phyloP scores from a whole-genome alignment of 1,140 invertebrate species.

The Plectrocnemia conspersa region DNA sequence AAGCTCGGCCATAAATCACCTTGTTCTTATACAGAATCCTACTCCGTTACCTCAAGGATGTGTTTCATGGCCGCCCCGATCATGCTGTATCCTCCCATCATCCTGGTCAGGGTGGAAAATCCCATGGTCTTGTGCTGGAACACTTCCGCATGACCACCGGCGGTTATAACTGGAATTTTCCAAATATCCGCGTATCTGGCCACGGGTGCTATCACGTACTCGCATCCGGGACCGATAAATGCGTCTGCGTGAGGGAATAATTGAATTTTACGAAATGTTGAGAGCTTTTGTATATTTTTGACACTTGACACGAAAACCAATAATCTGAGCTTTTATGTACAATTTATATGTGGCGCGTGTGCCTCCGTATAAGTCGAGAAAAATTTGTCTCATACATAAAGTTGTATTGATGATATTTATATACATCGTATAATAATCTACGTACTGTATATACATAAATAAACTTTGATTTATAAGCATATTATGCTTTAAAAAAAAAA shows the following conservation, averaged over 20 bases:
- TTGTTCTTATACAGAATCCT: background rate
- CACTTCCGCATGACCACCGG: conserved; percentile 76
- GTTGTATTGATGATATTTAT: too few relatives aligned
- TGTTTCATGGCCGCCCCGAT: conserved; percentile 65
- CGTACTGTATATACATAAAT: background rate
- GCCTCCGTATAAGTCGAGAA: too few relatives aligned
- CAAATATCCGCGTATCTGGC: conserved; percentile 82
- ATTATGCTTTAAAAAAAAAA: background rate
- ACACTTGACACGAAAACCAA: too few relatives aligned
- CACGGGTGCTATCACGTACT: conserved; percentile 87
- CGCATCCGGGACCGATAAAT: conserved; percentile 86
- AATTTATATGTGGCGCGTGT: too few relatives aligned
- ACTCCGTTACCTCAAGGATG: conserved; percentile 51
- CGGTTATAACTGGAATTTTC: conserved; percentile 81
- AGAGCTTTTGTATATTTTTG: too few relatives aligned
- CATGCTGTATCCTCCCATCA: conserved; percentile 78
- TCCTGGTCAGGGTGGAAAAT: conserved; percentile 75
- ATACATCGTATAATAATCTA: too few relatives aligned
- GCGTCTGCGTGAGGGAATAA: conserved; percentile 57
- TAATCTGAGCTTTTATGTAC: too few relatives aligned
- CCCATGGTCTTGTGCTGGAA: conserved; percentile 65
- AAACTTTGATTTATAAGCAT: background rate
- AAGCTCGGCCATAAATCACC: too few relatives aligned
- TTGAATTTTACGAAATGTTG: too few relatives aligned
- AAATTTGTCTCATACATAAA: too few relatives aligned